Evolutionary conservation across 2,888 invertebrate species (phyloP), one percentile per base, ranked within the genome.

Genomic region (Mongoloraphidia duomilia): DNA sequence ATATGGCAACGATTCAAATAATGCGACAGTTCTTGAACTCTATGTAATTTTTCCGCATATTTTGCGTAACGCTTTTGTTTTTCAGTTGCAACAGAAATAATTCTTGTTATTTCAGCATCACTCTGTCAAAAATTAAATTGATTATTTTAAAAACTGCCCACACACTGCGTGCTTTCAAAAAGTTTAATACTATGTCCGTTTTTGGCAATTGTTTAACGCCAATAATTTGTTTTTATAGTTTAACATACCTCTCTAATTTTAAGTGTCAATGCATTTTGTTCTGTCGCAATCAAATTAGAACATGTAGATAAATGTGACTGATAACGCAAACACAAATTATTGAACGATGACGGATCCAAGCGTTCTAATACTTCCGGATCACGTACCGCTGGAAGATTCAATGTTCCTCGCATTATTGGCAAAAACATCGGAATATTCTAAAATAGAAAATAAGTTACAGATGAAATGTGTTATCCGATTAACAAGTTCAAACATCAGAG

Each of bases 291-390:
- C 38, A 84, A 77, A 56, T 84, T 86, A 1, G 93, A 86, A 60
- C 88, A 85, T 34, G 83, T 78, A 44, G 85, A 83, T 11, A 92
- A 68, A 61, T 94, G 91, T 4, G 84, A 84, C 58, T 94, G 91
- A 67, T 86, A 87, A 0, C 91, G 74, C 1, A 79, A 70, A 57
- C 90, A 86, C 40, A 94, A 70, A 50, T 84, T 79, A 37, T 85
- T 76, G 62, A 85, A 63, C 35, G 84, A 80, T 9, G 63, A 58
- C 8, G 67, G 66, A 60, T 83, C 82, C 9, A 83, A 64, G 52
- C 81, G 79, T 68, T 93, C 93, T 17, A 92, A 68, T 1, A 93
- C 82, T 62, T 92, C 91, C 0, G 89, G 84, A 65, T 94, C 93
- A 43, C 89, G 74, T 0, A 85, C 82, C 0, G 88, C 85, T 0